A percentile compares a stretch with the other conserved stretches of the same genome.
Conservation (phyloP, 2,888 invertebrate genomes). For the Loripinus fragilis region DNA sequence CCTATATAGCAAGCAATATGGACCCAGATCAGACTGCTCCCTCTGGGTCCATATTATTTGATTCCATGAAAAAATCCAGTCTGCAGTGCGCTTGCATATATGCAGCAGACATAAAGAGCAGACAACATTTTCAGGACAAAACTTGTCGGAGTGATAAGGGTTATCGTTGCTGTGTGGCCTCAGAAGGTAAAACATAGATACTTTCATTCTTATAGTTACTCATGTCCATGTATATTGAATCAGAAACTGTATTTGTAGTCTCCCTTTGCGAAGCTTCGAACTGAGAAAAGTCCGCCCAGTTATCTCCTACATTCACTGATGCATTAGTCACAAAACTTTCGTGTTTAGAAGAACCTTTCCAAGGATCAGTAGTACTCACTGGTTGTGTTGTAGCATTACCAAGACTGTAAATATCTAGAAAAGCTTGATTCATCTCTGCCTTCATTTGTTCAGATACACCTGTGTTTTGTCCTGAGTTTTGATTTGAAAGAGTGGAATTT, state of each 20-base stretch:
- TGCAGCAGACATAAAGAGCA: too few relatives aligned
- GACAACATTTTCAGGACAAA: too few relatives aligned
- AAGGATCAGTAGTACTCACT: constrained; percentile 19
- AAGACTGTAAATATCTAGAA: constrained; percentile 39
- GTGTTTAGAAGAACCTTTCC: neutral
- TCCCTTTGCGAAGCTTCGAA: constrained; percentile 12
- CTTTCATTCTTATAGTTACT: constrained; percentile 50
- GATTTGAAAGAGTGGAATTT: constrained; percentile 4
- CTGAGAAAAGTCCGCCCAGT: constrained; percentile 22
- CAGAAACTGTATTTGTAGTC: neutral
- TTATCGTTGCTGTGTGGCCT: constrained; percentile 1
- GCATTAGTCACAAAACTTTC: neutral
- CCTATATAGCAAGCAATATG: too few relatives aligned
- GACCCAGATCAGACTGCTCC: too few relatives aligned
- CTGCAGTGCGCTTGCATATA: too few relatives aligned
- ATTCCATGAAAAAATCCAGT: too few relatives aligned
- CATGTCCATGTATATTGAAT: constrained; percentile 55
- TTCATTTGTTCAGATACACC: constrained; percentile 10
- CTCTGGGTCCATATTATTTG: too few relatives aligned
- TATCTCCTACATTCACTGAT: neutral
- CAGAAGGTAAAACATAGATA: constrained; percentile 56
- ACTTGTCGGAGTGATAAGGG: neutral
- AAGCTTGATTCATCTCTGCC: constrained; percentile 40
- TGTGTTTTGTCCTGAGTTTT: neutral
- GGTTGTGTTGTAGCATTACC: constrained; percentile 27